Evolutionary conservation across 2,797 vertebrate species (phyloP), one percentile per base, ranked within the genome.

Genomic region (Enoplosus armatus): DNA sequence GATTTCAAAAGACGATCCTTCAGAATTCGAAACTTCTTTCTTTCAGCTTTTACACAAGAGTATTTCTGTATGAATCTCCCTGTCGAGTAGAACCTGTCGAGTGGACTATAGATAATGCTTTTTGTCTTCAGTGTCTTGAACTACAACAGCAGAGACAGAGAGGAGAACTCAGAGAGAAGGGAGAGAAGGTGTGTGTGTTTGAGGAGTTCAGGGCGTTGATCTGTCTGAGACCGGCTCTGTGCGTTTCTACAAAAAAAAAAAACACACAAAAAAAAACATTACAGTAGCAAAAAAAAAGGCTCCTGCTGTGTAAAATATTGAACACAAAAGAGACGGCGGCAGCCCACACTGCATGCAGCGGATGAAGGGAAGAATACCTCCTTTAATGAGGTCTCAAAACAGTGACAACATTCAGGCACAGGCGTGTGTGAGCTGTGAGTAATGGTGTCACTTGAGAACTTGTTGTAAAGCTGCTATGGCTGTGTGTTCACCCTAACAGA

Each of bases 371-470:
- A 72, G 70, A 79, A 43, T 26, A 47, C 27, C 47, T 65, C 20
- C 18, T 54, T 66, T 81, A 84, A 81, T 79, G 72, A 85, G 29
- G 73, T 72, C 72, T 77, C 58, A n/a, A 54, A 74, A 51, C 65
- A 27, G 75, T 58, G 68, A 60, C 71, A 64, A 37, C 56, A 35
- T 27, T 12, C 55, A 69, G 65, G 26, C 51, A 22, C 27, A 6
- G 29, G 33, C 3, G 6, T 2, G 41, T 24, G 55, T 26, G 59
- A 16, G 47, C 62, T 64, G n/a, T 54, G 37, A 66, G 58, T 67
- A 64, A 72, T 59, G 39, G 39, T 1, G 45, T 43, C 43, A 29
- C 33, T 54, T 24, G 14, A 70, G 51, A 45, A 43, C 20, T 35
- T 14, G 65, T 26, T 31, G 43, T 51, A 22, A 72, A 75, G 59